Evolutionary conservation across 2,797 vertebrate species (phyloP).

Genomic region (Trachurus trachurus): DNA sequence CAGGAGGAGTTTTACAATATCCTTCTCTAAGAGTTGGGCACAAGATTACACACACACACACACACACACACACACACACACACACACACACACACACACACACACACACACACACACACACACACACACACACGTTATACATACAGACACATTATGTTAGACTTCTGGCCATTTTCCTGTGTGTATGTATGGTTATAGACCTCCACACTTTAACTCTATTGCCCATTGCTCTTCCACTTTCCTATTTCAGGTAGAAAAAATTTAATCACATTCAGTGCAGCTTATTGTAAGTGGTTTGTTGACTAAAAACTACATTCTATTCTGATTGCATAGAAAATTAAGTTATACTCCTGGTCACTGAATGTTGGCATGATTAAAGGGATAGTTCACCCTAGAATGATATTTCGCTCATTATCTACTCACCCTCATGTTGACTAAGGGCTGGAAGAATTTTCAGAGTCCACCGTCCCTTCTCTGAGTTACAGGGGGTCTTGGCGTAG

Average conservation of each 20-base stretch:
- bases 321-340: constrained; percentile 7
- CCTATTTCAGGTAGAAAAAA: background rate
- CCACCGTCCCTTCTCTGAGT: too few species aligned
- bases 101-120: constrained; percentile 5
- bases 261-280: background rate
- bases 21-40: constrained; percentile 8
- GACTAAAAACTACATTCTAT: background rate
- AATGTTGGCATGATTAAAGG: too few species aligned
- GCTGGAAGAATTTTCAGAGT: too few species aligned
- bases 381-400: too few species aligned
- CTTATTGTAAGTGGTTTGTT: background rate
- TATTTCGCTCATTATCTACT: too few species aligned
- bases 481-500: too few species aligned
- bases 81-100: constrained; percentile 1
- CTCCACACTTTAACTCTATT: background rate
- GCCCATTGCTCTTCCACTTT: background rate
- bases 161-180: constrained; percentile 9
- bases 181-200: background rate
- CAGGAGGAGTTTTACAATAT: constrained; percentile 54
- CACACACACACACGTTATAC: background rate
- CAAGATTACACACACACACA: constrained; percentile 10
- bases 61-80: constrained; percentile 8
- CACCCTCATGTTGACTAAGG: too few species aligned
- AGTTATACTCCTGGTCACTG: background rate
- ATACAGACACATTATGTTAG: too few species aligned